Percentiles rank a stretch among this genome's conserved stretches.
Evolutionary conservation across 2,797 vertebrate genomes (phyloP).

Genomic region (Odontamblyopus rebecca): DNA sequence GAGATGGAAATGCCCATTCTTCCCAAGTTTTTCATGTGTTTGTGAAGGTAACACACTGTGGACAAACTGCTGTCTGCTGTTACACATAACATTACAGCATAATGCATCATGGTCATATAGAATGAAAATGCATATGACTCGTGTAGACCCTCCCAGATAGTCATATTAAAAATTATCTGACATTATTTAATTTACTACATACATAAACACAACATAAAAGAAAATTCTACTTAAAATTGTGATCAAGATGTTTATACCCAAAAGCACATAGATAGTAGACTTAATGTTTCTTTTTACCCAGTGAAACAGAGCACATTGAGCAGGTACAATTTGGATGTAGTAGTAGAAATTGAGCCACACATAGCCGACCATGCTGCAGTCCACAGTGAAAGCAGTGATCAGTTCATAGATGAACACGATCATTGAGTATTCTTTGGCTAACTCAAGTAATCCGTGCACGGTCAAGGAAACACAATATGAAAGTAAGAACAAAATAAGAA

Average conservation of each 20-base stretch:
- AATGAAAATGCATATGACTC: fast-evolving
- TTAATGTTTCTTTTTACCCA: constrained; percentile 61
- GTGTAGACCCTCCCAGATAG: fast-evolving
- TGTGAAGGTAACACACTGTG: constrained; percentile 44
- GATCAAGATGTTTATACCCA: constrained; percentile 21
- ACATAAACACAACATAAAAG: background rate
- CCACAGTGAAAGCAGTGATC: too few relatives aligned
- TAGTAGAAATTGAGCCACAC: constrained; percentile 62
- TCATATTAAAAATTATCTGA: background rate
- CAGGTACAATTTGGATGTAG: constrained; percentile 58
- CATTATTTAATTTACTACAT: too few relatives aligned
- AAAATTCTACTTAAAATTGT: background rate
- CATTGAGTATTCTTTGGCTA: too few relatives aligned
- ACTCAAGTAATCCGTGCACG: too few relatives aligned
- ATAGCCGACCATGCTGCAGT: constrained; percentile 25
- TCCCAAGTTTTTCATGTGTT: constrained; percentile 46
- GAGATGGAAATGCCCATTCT: constrained; percentile 13
- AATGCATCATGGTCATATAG: background rate
- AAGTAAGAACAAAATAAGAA: constrained; percentile 30
- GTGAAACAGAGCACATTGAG: constrained; percentile 15
- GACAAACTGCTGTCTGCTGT: constrained; percentile 36
- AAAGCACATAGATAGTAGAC: constrained; percentile 26
- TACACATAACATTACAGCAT: constrained; percentile 13
- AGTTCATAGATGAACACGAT: too few relatives aligned
- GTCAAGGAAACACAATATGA: constrained; percentile 13